Evolutionary conservation across 1,140 invertebrate genomes (phyloP), one percentile per base, ranked within the genome.

Genomic region (Drosophila tropicalis): DNA sequence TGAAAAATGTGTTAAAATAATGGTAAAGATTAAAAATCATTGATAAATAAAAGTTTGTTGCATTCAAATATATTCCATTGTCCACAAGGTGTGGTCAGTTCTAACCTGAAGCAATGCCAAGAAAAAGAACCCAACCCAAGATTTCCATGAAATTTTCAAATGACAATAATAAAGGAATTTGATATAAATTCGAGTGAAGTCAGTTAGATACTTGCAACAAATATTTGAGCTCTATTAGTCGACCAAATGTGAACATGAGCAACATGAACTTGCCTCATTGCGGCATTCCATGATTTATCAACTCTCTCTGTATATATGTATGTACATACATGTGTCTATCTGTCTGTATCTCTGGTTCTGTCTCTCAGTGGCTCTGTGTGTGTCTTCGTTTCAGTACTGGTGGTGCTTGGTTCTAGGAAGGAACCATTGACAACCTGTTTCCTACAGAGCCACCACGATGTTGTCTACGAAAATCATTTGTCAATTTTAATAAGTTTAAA

Each of bases 401-500:
- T 36, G 34, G 41, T 44, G 41, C 41, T 17, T 60, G 62, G 56
- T 87, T 89, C 83, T 68, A 66, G 84, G 84, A 87, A 87, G 67
- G 67, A 64, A 56, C 56, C 75, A 80, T 77, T 89, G 83, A 87
- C 79, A 87, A 74, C 79, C 84, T 89, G 83, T 83, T 87, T 87
- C 84, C 84, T 74, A 62, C 64, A 75, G 51, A 79, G 61, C 67
- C 41, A 63, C 51, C 68, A 51, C 76, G 63, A 60, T 70, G 76
- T 80, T 89, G 80, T 84, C 84, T 87, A 87, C 80, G 74, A 87
- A 84, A 78, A 89, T 87, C 84, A 87, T 87, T 87, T 87, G 84
- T 87, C 84, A 87, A 84, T 84, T 87, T 87, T 84, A 87, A 87
- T 87, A 87, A 87, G 84, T 87, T 87, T 84, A 65, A 90, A 89